phyloP scores from a whole-genome alignment of 2,797 vertebrate species.

The Chaunax sp. region DNA sequence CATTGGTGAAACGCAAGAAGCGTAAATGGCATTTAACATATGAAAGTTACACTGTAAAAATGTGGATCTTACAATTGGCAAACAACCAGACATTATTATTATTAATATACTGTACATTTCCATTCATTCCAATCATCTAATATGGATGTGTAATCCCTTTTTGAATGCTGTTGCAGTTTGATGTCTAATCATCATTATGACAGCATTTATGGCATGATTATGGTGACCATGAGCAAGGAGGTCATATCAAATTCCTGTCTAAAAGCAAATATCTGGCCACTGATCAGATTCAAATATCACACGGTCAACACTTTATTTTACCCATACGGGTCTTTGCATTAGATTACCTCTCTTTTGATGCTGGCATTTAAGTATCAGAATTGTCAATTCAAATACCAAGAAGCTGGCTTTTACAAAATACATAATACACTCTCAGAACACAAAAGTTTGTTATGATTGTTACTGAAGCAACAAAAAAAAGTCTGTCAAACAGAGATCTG shows the following conservation, averaged over 20 bases:
- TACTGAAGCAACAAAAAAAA: slow-evolving; percentile 82
- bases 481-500: slow-evolving; percentile 81
- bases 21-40: slow-evolving; percentile 85
- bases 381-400: slow-evolving; percentile 76
- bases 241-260: slow-evolving; percentile 81
- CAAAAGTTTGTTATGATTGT: slow-evolving; percentile 80
- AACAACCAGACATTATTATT: slow-evolving; percentile 86
- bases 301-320: slow-evolving; percentile 77
- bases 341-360: slow-evolving; percentile 69
- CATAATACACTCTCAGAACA: slow-evolving; percentile 83
- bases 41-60: slow-evolving; percentile 86
- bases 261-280: slow-evolving; percentile 82
- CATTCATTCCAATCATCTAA: slow-evolving; percentile 78
- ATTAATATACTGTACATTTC: slow-evolving; percentile 86
- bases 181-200: slow-evolving; percentile 72
- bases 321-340: slow-evolving; percentile 73
- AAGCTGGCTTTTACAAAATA: slow-evolving; percentile 82
- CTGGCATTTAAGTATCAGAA: slow-evolving; percentile 81
- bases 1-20: slow-evolving; percentile 84
- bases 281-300: slow-evolving; percentile 81
- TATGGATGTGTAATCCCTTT: slow-evolving; percentile 77
- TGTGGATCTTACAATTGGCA: slow-evolving; percentile 85
- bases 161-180: slow-evolving; percentile 72
- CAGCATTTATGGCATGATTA: slow-evolving; percentile 80
- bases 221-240: slow-evolving; percentile 78